Base-by-base conservation (phyloP, 2,888 invertebrate species). In the Graphium colonna region DNA sequence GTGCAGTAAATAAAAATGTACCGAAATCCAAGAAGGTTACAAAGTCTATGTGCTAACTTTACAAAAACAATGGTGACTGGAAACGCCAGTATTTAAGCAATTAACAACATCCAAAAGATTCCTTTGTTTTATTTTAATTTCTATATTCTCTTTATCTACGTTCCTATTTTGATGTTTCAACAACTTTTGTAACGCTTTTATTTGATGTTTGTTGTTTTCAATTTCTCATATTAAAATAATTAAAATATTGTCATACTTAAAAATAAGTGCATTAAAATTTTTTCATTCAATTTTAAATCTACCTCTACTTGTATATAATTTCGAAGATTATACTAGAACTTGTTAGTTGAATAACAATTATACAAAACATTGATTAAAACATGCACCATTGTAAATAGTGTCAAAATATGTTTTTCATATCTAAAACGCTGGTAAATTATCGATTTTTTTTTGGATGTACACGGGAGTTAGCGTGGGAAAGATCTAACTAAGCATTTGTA, bases 31-130 rank as follows among this genome's bases (percentile, higher is more conserved):
- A 69, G 60, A 64, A 68, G 66, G 68, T 80, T 80, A 68, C 80
- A 72, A 75, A 76, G 59, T 60, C 63, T 66, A 67, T 81, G 76
- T 79, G 77, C 73, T 66, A 76, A 79, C 64, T 68, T 63, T 59
- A 68, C 48, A 69, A 70, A 75, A 73, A 87, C 86, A 87, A 87
- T 84, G 71, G 79, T 60, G 66, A 70, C 65, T 65, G 57, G 64
- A 63, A 69, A 64, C 62, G 61, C 45, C 49, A 49, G 44, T 43
- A 39, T 48, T 62, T 65, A 67, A 71, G 70, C 72, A 67, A 67
- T 69, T 71, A 69, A 69, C 67, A 66, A 68, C 62, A 64, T 65
- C 67, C 67, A 57, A 62, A 60, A 64, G 42, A 49, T 21, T 41
- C 31, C 18, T 48, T 48, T 43, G 31, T 43, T 36, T 26, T 12